Percentiles rank a stretch among this genome's conserved stretches.
These are phyloP conservation scores for Hemicentrotus pulcherrimus DNA, from an alignment of 35 echinoderm and acorn worm species.

Conservation along the genomic window DNA sequence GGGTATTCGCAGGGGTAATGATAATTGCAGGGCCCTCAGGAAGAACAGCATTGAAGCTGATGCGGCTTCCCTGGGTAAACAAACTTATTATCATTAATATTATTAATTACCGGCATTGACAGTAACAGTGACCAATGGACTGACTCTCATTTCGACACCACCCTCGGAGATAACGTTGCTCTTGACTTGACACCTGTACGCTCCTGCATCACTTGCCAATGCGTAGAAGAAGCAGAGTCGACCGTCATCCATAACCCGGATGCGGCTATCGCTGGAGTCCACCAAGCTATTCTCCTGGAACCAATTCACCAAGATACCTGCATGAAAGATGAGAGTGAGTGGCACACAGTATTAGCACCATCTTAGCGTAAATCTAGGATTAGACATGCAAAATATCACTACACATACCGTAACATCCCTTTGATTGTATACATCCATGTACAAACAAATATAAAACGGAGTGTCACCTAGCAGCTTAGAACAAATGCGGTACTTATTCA, in stretches of 20 bases:
- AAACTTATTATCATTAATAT: no score
- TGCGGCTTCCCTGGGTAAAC: no score
- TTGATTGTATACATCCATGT: no score
- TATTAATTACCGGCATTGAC: neutral
- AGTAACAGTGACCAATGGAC: neutral
- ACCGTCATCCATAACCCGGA: slow-evolving; percentile 12
- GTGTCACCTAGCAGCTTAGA: no score
- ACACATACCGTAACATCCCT: no score
- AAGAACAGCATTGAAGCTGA: no score
- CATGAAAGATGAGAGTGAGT: neutral
- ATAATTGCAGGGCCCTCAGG: no score
- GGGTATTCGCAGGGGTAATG: no score
- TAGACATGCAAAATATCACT: neutral
- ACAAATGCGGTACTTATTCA: no score
- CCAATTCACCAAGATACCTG: neutral
- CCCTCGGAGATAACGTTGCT: neutral
- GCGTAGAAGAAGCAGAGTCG: slow-evolving; percentile 31
- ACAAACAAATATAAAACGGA: no score
- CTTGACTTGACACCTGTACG: neutral
- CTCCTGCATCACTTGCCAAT: neutral
- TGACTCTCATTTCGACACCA: neutral
- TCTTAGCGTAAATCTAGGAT: neutral
- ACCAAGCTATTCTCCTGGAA: neutral
- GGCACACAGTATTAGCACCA: neutral
- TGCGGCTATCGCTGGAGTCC: neutral